phyloP scores from a whole-genome alignment of 2,797 vertebrate genomes.

The Hirundo rustica region DNA sequence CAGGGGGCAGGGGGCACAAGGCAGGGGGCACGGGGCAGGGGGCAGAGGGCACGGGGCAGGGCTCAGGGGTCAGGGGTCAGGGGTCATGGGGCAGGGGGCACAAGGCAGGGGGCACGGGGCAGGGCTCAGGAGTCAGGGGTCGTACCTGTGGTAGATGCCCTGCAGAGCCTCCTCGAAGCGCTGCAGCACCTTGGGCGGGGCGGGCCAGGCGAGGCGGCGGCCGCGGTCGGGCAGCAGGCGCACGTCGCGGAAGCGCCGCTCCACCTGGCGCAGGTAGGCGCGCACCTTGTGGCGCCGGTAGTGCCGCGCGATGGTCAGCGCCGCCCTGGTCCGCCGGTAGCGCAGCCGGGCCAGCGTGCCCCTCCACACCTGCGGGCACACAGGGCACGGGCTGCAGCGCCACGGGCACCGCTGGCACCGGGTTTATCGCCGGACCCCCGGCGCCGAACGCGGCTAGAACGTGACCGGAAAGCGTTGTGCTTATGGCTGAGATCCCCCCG shows the following conservation, averaged over 20 bases:
- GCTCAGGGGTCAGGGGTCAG: too few relatives aligned
- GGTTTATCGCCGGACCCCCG: too few relatives aligned
- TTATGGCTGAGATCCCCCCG: too few relatives aligned
- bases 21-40: too few relatives aligned
- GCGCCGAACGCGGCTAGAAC: neutral
- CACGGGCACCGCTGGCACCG: too few relatives aligned
- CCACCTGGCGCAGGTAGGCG: slow-evolving; percentile 87
- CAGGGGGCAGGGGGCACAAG: too few relatives aligned
- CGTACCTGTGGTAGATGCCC: slow-evolving; percentile 87
- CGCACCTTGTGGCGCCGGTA: slow-evolving; percentile 94
- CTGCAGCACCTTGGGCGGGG: slow-evolving; percentile 89
- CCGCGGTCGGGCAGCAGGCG: slow-evolving; percentile 86
- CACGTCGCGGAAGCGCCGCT: slow-evolving; percentile 85
- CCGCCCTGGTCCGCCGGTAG: slow-evolving; percentile 88
- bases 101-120: too few relatives aligned
- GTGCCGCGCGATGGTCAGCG: slow-evolving; percentile 82
- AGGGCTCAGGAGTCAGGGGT: neutral
- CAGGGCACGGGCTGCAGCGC: neutral
- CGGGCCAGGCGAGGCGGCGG: slow-evolving; percentile 87
- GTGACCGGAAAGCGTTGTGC: rapidly evolving
- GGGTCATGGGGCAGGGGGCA: too few relatives aligned
- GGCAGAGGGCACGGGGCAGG: too few relatives aligned
- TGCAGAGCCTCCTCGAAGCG: slow-evolving; percentile 87
- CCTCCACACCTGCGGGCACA: slow-evolving; percentile 85
- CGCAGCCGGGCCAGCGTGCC: slow-evolving; percentile 89